Percentiles rank a stretch among this genome's conserved stretches.
These are phyloP conservation scores for Zootoca vivipara DNA, from an alignment of 2,113 vertebrate species.

Conservation along the genomic window DNA sequence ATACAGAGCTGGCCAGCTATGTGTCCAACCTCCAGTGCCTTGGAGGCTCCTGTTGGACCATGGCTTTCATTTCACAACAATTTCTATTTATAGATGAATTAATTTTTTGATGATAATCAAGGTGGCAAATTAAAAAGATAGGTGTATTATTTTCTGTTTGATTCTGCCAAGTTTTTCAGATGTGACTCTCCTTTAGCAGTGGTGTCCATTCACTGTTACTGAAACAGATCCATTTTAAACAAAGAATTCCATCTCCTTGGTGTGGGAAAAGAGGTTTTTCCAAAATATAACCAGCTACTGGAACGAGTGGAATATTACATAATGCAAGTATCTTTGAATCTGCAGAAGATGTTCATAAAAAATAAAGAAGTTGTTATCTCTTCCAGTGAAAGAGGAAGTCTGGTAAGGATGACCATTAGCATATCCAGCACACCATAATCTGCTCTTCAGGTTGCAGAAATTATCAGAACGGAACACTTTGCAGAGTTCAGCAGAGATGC, in stretches of 20 bases:
- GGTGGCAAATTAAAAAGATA: too few relatives aligned
- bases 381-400: neutral
- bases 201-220: neutral
- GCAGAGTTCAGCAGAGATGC: neutral
- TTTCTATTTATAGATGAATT: too few relatives aligned
- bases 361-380: too few relatives aligned
- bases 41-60: too few relatives aligned
- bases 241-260: neutral
- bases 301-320: neutral
- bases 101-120: too few relatives aligned
- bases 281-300: slow-evolving; percentile 30
- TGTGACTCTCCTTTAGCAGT: too few relatives aligned
- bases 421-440: neutral
- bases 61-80: too few relatives aligned
- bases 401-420: neutral
- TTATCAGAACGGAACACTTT: neutral
- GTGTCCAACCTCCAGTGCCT: too few relatives aligned
- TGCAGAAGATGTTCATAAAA: slow-evolving; percentile 14
- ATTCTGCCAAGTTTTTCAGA: too few relatives aligned
- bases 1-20: too few relatives aligned
- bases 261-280: slow-evolving; percentile 2
- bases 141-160: too few relatives aligned
- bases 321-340: neutral
- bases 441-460: neutral
- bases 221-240: neutral